A percentile compares a stretch with the other conserved stretches of the same genome.
phyloP scores from a whole-genome alignment of 2,113 vertebrate genomes.

The Zapornia atra region DNA sequence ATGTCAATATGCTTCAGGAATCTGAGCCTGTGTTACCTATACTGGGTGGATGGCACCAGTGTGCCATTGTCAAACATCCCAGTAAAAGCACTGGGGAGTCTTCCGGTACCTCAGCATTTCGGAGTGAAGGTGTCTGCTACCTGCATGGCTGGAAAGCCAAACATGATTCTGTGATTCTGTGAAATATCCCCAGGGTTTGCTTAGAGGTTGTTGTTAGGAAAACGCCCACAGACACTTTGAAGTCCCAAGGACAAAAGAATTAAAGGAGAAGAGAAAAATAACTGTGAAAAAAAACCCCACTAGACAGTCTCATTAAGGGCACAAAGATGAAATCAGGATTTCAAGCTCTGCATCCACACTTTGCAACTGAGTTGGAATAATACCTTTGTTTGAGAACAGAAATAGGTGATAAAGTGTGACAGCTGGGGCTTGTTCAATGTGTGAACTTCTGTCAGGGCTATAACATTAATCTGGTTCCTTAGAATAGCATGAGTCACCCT shows the following conservation, averaged over 20 bases:
- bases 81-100: background rate
- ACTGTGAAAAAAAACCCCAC: background rate
- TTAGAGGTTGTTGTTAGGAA: background rate
- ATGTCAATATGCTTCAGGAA: background rate
- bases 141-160: background rate
- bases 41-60: too few species aligned
- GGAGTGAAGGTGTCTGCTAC: background rate
- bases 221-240: background rate
- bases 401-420: conserved; percentile 2
- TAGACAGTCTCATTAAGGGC: background rate
- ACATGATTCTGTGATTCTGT: too few species aligned
- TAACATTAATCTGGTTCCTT: background rate
- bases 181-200: background rate
- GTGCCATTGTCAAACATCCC: background rate
- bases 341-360: background rate
- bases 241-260: background rate
- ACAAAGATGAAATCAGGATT: background rate
- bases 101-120: background rate
- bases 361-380: background rate
- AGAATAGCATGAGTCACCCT: background rate
- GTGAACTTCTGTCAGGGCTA: background rate
- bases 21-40: background rate
- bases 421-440: background rate
- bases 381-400: background rate
- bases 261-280: background rate